Evolutionary conservation across 2,113 vertebrate species (phyloP).

Genomic region (Epinephelus fuscoguttatus): DNA sequence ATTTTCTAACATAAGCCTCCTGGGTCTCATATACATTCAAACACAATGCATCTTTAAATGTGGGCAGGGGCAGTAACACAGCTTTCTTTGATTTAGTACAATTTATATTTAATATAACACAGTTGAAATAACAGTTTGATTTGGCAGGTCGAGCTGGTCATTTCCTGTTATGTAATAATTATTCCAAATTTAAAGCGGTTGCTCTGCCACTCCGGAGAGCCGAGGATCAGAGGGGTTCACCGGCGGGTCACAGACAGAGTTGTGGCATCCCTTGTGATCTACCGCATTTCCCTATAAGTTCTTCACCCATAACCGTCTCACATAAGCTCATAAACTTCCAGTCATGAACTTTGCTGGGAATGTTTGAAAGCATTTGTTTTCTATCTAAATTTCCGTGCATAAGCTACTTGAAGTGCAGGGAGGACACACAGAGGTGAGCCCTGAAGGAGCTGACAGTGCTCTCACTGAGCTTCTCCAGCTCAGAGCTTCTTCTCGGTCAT

Average conservation of each 20-base stretch:
- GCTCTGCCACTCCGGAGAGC: conserved; percentile 33
- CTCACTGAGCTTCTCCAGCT: conserved; percentile 3
- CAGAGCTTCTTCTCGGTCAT: background rate
- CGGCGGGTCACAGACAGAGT: conserved; percentile 44
- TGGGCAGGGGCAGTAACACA: background rate
- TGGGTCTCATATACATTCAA: background rate
- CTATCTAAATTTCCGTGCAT: conserved; percentile 25
- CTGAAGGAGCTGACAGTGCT: conserved; percentile 17
- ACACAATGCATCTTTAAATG: background rate
- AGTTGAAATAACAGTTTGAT: conserved; percentile 15
- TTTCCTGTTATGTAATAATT: conserved; percentile 49
- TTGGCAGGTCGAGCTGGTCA: conserved; percentile 27
- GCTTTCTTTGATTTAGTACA: background rate
- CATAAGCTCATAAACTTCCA: conserved; percentile 53
- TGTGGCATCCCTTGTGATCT: conserved; percentile 55
- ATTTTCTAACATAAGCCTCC: conserved; percentile 16
- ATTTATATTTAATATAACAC: conserved; percentile 7
- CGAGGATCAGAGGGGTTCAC: conserved; percentile 50
- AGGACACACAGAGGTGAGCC: conserved; percentile 29
- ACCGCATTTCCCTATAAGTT: conserved; percentile 36
- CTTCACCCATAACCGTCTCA: conserved; percentile 52
- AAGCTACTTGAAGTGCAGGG: conserved; percentile 18
- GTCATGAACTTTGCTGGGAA: conserved; percentile 45
- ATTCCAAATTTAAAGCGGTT: background rate
- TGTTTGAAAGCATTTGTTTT: conserved; percentile 54